Conservation (phyloP, 1,140 invertebrate genomes). For the Musca domestica region DNA sequence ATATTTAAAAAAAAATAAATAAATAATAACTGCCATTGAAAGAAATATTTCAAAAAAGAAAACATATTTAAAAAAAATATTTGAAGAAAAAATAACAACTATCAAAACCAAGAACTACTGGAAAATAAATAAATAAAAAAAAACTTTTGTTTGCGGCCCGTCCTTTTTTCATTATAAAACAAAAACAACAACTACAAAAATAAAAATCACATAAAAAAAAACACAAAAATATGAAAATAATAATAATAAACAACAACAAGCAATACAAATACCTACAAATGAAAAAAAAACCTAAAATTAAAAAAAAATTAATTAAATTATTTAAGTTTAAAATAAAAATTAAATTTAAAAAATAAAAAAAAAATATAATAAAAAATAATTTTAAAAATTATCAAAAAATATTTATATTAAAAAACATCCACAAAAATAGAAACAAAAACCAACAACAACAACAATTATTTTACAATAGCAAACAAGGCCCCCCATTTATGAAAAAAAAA, state of each 20-base stretch:
- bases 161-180: slow-evolving; percentile 8
- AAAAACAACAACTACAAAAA: too few relatives aligned
- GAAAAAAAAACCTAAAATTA: slow-evolving; percentile 1
- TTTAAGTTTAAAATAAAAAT: not conserved
- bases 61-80: too few relatives aligned
- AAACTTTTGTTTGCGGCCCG: slow-evolving; percentile 9
- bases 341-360: not conserved
- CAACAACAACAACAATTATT: not conserved
- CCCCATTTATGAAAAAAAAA: too few relatives aligned
- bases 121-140: not conserved
- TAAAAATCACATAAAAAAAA: not conserved
- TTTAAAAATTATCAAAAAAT: not conserved
- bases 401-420: not conserved
- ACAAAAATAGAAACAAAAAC: not conserved
- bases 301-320: not conserved
- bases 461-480: not conserved
- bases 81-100: not conserved
- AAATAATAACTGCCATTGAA: slow-evolving; percentile 2
- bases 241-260: not conserved
- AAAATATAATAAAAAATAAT: not conserved
- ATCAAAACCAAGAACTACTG: not conserved
- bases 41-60: not conserved
- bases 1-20: not conserved
- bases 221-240: not conserved
- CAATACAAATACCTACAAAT: not conserved